These are phyloP conservation scores for Caenorhabditis latens DNA, from an alignment of 1,140 invertebrate genomes.

Conservation along the genomic window DNA sequence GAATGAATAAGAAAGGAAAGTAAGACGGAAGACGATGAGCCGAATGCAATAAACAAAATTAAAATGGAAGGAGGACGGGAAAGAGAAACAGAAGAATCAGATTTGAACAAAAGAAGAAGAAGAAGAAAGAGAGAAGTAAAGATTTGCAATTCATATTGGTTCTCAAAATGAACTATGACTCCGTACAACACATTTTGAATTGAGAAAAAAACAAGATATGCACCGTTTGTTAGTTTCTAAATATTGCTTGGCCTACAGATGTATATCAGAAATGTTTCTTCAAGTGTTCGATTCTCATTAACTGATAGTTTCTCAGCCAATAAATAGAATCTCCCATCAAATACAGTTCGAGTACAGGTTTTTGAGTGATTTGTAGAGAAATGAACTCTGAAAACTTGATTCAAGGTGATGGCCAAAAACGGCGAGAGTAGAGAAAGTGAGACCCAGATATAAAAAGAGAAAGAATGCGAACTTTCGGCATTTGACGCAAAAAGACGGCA, in stretches of 20 bases:
- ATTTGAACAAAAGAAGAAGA: background rate
- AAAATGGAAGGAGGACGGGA: background rate
- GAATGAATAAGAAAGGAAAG: background rate
- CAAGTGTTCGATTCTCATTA: too few species aligned
- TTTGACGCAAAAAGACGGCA: background rate
- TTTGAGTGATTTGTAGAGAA: background rate
- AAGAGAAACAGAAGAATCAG: slow-evolving; percentile 4
- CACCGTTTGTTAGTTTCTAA: too few species aligned
- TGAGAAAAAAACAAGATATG: too few species aligned
- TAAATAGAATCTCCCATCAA: too few species aligned
- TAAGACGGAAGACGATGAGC: background rate
- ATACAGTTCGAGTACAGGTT: too few species aligned
- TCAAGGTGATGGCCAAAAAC: slow-evolving; percentile 3
- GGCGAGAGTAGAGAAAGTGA: background rate
- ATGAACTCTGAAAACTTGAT: background rate
- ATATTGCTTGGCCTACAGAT: too few species aligned
- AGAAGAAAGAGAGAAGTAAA: background rate
- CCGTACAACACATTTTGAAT: too few species aligned
- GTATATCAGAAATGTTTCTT: too few species aligned
- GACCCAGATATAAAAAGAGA: background rate
- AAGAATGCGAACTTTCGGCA: background rate
- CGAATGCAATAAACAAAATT: slow-evolving; percentile 42
- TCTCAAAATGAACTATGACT: too few species aligned
- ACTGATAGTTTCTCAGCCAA: too few species aligned
- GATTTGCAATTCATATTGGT: background rate